These are phyloP conservation scores for Parazoanthus atlanticus DNA, from an alignment of 92 coral and sea anemone species.

Conservation along the genomic window DNA sequence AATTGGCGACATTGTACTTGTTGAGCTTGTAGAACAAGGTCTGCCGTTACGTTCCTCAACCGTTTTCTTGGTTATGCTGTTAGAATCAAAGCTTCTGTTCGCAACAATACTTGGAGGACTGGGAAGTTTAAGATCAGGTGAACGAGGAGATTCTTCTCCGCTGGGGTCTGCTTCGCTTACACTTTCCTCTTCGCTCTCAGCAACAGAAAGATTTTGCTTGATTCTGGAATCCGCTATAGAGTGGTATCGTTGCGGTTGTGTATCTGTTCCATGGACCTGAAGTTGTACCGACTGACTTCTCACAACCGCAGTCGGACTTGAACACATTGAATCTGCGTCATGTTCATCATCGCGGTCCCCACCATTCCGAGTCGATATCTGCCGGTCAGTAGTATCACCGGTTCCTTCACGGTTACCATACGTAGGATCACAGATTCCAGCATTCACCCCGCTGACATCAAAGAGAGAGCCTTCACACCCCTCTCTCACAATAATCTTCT, in stretches of 20 bases:
- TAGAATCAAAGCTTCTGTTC: background rate
- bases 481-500: background rate
- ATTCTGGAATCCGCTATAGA: constrained; percentile 10
- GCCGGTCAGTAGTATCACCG: background rate
- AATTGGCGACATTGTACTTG: background rate
- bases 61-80: background rate
- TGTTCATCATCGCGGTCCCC: constrained; percentile 5
- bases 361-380: background rate
- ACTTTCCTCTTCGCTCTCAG: background rate
- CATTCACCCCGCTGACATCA: background rate
- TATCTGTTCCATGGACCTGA: too few species aligned
- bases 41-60: background rate
- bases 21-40: background rate
- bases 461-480: background rate
- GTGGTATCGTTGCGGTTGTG: background rate
- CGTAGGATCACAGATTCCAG: background rate
- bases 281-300: constrained; percentile 16
- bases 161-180: background rate
- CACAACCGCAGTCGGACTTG: background rate
- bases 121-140: background rate
- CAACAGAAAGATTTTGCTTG: background rate
- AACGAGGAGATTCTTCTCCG: background rate
- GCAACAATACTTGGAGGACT: background rate
- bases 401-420: constrained; percentile 18
- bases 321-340: background rate